Evolutionary conservation across 1,140 invertebrate species (phyloP), one percentile per base, ranked within the genome.

Genomic region (Drosophila teissieri): DNA sequence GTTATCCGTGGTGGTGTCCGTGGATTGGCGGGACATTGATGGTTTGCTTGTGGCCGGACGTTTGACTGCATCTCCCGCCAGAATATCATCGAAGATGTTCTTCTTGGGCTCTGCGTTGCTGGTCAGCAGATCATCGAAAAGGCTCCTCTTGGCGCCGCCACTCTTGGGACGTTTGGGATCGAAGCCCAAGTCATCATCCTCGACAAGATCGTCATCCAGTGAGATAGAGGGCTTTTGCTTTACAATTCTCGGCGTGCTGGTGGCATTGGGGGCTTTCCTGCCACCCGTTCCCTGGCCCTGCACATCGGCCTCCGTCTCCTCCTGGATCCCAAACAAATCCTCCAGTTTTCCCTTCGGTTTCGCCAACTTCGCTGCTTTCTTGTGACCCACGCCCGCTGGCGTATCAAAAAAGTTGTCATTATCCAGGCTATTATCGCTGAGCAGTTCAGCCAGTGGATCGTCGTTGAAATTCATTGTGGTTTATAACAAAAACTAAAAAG

Each of bases 321-420:
- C 90, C 36, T 91, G 80, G 37, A 92, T 88, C 8, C 92, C 92
- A 78, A 92, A 92, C 6, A 92, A 61, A 63, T 92, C 88, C 12
- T 92, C 91, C 6, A 92, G 63, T 54, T 92, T 92, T 15, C 62
- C 72, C 7, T 82, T 89, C 1, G 74, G 14, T 14, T 73, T 78
- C 3, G 48, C 56, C 39, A 60, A 10, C 22, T 82, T 84, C 1
- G 76, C 27, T 4, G 76, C 51, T 37, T 85, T 64, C 17, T 83
- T 88, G 14, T 55, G 75, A 3, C 24, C 42, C 10, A 27, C 63
- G 3, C 73, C 92, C 3, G 62, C 34, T 14, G 92, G 91, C 5
- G 72, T 77, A 3, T 93, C 93, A 24, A 94, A 94, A 62, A 94
- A 94, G 68, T 91, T 93, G 58, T 94, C 93, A 62, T 94, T 93